These are phyloP conservation scores for Synergus gifuensis DNA, from an alignment of 2,888 invertebrate genomes.

Conservation along the genomic window DNA sequence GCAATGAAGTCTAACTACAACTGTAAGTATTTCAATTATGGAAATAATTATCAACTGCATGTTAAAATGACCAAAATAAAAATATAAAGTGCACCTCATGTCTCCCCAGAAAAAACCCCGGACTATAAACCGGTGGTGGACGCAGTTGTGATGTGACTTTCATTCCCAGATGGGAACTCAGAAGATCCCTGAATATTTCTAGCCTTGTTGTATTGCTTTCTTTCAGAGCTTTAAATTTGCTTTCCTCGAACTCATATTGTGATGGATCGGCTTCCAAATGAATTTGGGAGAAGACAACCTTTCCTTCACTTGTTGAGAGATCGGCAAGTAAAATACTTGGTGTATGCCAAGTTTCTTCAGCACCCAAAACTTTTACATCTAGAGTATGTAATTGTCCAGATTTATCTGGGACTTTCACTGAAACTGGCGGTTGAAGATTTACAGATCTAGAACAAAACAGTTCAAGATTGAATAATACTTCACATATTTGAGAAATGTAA, in stretches of 20 bases:
- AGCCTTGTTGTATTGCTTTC: constrained; percentile 85
- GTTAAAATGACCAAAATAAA: constrained; percentile 22
- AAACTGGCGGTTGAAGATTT: constrained; percentile 68
- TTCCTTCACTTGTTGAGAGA: constrained; percentile 83
- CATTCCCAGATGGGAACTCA: constrained; percentile 85
- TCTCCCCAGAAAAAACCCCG: constrained; percentile 88
- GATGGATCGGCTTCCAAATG: constrained; percentile 89
- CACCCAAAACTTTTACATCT: constrained; percentile 88
- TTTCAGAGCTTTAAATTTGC: constrained; percentile 80
- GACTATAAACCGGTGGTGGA: constrained; percentile 78
- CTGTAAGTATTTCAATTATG: background rate
- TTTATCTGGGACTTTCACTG: constrained; percentile 69
- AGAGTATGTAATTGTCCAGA: constrained; percentile 83
- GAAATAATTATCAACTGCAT: background rate
- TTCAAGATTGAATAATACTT: constrained; percentile 28
- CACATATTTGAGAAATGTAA: background rate
- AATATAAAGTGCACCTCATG: constrained; percentile 83
- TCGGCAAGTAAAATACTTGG: constrained; percentile 88
- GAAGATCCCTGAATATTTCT: constrained; percentile 88
- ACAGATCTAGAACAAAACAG: constrained; percentile 55
- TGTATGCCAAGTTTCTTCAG: constrained; percentile 93
- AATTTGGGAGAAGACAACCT: constrained; percentile 90
- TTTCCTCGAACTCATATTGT: constrained; percentile 83
- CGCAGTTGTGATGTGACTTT: constrained; percentile 78
- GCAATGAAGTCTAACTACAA: background rate